These are phyloP conservation scores for Nezara viridula DNA, from an alignment of 2,888 invertebrate species.

Conservation along the genomic window DNA sequence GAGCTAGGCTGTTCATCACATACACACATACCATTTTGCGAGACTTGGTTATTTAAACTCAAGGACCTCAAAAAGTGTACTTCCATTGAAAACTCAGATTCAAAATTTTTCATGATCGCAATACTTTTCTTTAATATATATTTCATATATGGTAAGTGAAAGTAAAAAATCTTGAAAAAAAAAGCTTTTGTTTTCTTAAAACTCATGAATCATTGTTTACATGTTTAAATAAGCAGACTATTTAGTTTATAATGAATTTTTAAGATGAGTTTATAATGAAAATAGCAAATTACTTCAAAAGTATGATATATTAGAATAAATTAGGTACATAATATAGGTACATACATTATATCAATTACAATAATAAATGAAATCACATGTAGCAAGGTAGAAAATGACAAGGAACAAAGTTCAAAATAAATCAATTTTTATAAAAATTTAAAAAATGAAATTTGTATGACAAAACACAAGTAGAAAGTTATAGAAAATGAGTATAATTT, in stretches of 20 bases:
- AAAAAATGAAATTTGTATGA: neutral
- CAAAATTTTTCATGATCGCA: too few relatives aligned
- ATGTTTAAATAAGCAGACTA: too few relatives aligned
- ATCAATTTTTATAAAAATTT: neutral
- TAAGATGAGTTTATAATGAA: neutral
- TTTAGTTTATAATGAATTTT: neutral
- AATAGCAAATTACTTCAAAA: slow-evolving; percentile 30
- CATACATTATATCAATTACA: slow-evolving; percentile 19
- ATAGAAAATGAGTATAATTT: neutral
- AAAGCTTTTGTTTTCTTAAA: too few relatives aligned
- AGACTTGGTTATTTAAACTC: too few relatives aligned
- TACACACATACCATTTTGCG: too few relatives aligned
- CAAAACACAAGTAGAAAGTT: neutral
- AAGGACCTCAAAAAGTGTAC: too few relatives aligned
- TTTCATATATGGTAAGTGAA: too few relatives aligned
- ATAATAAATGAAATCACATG: slow-evolving; percentile 24
- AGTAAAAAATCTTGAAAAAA: too few relatives aligned
- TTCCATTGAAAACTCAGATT: too few relatives aligned
- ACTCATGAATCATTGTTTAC: too few relatives aligned
- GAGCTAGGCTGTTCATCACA: too few relatives aligned
- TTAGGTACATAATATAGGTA: slow-evolving; percentile 22
- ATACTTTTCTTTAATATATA: too few relatives aligned
- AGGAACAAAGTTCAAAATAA: slow-evolving; percentile 1
- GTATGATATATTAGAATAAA: slow-evolving; percentile 38
- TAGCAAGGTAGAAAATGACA: slow-evolving; percentile 38